Evolutionary conservation across 2,888 invertebrate species (phyloP).

Genomic region (Lochmaea crataegi): DNA sequence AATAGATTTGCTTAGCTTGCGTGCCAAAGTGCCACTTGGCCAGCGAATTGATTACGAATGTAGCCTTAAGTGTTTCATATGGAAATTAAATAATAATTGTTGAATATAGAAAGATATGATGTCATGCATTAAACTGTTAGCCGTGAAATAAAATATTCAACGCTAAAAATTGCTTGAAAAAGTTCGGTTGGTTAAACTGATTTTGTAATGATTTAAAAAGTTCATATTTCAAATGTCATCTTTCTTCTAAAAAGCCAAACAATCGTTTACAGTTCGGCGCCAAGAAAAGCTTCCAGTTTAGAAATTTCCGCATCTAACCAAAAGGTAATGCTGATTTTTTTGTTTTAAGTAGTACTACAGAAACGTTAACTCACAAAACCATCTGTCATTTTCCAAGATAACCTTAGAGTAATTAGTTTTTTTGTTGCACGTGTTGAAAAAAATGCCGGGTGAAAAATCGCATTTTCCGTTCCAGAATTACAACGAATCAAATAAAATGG

Average conservation of each 20-base stretch:
- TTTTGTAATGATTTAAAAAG: neutral
- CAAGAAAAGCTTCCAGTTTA: conserved; percentile 25
- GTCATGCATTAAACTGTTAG: too few relatives aligned
- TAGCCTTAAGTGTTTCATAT: too few relatives aligned
- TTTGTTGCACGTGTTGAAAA: conserved; percentile 43
- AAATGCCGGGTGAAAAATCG: conserved; percentile 43
- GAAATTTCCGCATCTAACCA: conserved; percentile 13
- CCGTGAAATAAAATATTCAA: too few relatives aligned
- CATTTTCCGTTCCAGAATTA: conserved; percentile 42
- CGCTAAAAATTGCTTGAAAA: neutral
- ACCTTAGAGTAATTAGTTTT: conserved; percentile 23
- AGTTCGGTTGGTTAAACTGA: neutral
- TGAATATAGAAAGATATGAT: too few relatives aligned
- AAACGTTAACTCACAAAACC: neutral
- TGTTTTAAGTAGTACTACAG: conserved; percentile 19
- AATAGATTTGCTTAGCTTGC: too few relatives aligned
- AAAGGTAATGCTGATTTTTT: conserved; percentile 36
- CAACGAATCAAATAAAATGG: conserved; percentile 45
- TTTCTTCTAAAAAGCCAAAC: conserved; percentile 35
- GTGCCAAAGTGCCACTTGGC: too few relatives aligned
- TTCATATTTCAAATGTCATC: conserved; percentile 22
- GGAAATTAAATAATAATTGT: too few relatives aligned
- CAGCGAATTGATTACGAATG: too few relatives aligned
- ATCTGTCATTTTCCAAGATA: conserved; percentile 2
- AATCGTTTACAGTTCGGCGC: conserved; percentile 42